A percentile compares a stretch with the other conserved stretches of the same genome.
These are phyloP conservation scores for Tetragonula carbonaria DNA, from an alignment of 2,888 invertebrate genomes.

Conservation along the genomic window DNA sequence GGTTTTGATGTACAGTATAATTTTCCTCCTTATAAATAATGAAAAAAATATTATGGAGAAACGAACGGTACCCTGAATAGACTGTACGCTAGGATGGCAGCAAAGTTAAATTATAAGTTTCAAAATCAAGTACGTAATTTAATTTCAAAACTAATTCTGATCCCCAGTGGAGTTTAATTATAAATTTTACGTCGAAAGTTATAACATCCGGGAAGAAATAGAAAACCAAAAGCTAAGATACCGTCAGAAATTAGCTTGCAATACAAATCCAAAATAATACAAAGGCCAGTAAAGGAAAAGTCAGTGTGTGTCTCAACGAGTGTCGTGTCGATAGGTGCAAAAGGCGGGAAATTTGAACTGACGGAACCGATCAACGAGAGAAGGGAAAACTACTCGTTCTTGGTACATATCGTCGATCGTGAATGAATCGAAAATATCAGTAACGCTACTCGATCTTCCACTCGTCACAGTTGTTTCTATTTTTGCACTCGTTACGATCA, in stretches of 20 bases:
- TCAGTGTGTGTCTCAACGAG: background rate
- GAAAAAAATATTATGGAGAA: too few relatives aligned
- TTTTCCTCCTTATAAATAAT: too few relatives aligned
- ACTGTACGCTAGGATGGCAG: too few relatives aligned
- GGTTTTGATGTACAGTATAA: too few relatives aligned
- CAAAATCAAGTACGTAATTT: too few relatives aligned
- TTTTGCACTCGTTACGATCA: background rate
- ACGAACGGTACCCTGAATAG: too few relatives aligned
- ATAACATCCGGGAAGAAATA: background rate
- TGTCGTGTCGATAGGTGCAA: background rate
- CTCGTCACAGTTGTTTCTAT: background rate
- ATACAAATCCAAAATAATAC: background rate
- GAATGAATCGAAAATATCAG: constrained; percentile 22
- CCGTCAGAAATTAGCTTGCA: background rate
- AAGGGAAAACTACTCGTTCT: background rate
- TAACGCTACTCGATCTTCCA: background rate
- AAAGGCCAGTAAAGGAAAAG: background rate
- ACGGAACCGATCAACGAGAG: background rate
- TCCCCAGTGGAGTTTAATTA: too few relatives aligned
- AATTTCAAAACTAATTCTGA: too few relatives aligned
- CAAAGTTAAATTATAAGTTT: too few relatives aligned
- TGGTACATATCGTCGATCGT: background rate
- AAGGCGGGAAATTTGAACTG: background rate
- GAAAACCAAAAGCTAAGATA: background rate
- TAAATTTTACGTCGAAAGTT: too few relatives aligned